phyloP scores from a whole-genome alignment of 2,888 invertebrate species.

The Autographa gamma region DNA sequence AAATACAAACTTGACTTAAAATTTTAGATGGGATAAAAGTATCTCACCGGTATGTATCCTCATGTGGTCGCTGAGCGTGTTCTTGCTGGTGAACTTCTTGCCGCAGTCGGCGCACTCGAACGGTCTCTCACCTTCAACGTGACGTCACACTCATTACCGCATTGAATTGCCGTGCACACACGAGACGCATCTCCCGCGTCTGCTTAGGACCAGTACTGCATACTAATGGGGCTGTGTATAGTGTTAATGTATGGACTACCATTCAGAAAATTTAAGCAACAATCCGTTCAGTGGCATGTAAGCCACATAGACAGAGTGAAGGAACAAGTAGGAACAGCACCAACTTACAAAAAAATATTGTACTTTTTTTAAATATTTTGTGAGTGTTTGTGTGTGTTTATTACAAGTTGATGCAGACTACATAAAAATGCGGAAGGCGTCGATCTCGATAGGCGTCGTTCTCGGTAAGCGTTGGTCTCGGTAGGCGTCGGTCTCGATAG shows the following conservation, averaged over 20 bases:
- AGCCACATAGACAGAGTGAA: too few relatives aligned
- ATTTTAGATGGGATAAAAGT: neutral
- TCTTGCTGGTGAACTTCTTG: conserved; percentile 72
- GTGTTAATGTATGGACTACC: neutral
- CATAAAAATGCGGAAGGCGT: too few relatives aligned
- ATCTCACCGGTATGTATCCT: conserved; percentile 74
- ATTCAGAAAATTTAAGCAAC: neutral
- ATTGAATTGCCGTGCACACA: neutral
- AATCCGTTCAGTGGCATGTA: too few relatives aligned
- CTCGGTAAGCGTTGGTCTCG: too few relatives aligned
- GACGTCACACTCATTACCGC: neutral
- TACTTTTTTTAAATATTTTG: too few relatives aligned
- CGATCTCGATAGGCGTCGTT: too few relatives aligned
- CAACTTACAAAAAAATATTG: too few relatives aligned
- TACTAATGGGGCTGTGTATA: neutral
- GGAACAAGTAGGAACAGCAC: too few relatives aligned
- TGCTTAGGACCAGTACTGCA: neutral
- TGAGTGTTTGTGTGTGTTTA: too few relatives aligned
- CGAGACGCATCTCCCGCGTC: neutral
- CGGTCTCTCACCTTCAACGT: conserved; percentile 75
- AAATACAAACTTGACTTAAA: too few relatives aligned
- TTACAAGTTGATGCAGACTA: too few relatives aligned
- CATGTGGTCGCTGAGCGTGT: conserved; percentile 70
- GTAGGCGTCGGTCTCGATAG: too few relatives aligned
- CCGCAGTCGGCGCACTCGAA: conserved; percentile 73